Evolutionary conservation across 2,888 invertebrate species (phyloP), one percentile per base, ranked within the genome.

Genomic region (Hemaris fuciformis): DNA sequence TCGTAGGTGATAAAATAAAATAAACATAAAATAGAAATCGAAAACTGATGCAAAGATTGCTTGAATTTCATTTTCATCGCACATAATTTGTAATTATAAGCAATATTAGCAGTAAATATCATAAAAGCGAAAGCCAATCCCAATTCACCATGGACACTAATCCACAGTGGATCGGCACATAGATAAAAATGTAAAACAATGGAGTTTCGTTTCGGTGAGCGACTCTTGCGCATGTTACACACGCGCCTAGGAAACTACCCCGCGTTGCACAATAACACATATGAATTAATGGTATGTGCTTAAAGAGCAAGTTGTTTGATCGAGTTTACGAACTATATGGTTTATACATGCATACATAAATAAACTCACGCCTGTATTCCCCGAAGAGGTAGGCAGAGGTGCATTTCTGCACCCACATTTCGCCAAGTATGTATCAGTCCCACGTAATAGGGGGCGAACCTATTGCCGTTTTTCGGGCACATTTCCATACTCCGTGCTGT

Each of bases 131-230:
- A 83, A 82, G 75, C 74, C 66, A 62, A 69, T 67, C 62, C 64
- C 60, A 66, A 70, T 63, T 41, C 46, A 61, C 64, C 79, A 83
- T 85, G 82, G 81, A 84, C 86, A 85, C 74, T 84, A 85, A 88
- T 88, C 82, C 83, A 76, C 71, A 72, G 67, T 68, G 83, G 87
- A 89, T 88, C 79, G 75, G 65, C 59, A 68, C 66, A 68, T 70
- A 69, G 87, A 85, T 88, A 88, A 83, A 75, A 75, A 78, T 79
- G 79, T 81, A 78, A 72, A 77, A 83, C 83, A 83, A 83, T 82
- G 65, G 78, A 61, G 64, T 60, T 41, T 63, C 80, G 83, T 83
- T 82, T 81, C 83, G 64, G 68, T 72, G 63, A 72, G 76, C 69
- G 73, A 72, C 68, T 74, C 73, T 80, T 80, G 80, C 81, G 75